Base-by-base conservation (phyloP, 2,113 vertebrate genomes). In the Cyprinus carpio region DNA sequence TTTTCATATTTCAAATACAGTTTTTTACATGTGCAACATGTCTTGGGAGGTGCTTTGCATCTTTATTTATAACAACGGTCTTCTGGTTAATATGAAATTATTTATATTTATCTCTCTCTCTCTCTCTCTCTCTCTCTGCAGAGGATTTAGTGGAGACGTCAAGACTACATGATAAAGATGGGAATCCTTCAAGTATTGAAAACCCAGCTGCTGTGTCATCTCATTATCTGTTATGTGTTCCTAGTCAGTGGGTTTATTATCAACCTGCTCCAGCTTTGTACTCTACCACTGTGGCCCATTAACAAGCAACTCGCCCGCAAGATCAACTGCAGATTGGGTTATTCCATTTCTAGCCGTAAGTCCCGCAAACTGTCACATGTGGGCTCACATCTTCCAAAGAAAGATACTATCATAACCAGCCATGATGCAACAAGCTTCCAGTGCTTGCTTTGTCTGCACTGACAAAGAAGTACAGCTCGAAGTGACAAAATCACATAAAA, bases 161-260 rank as follows among this genome's bases (percentile, higher is more conserved):
- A 37, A 25, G 29, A 37, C 29, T 25, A n/a, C 10, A 74, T 58
- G 16, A 15, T 71, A 93, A 89, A 56, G 85, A 99, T 99, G 98
- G 96, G 95, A 90, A 91, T 97, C 89, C 15, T 92, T 81, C 94
- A 94, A 84, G 89, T 96, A 92, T 92, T 99, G 86, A 99, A 99
- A 91, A 96, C 96, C 25, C 97, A 98, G 90, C 96, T 99, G 87
- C 89, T 99, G 91, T 96, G 94, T 89, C 97, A 97, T 15, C 94
- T 99, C 56, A 83, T 99, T 90, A 95, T 99, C 92, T 96, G 96
- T 90, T 99, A 97, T 25, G 96, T 99, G 87, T 99, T 99, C 91
- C 94, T 99, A 89, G 94, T 93, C 86, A 98, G 96, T 25, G 98
- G 98, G 84, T 91, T 99, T 64, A 94, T 99, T 9, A 34, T 99